phyloP scores from a whole-genome alignment of 2,797 vertebrate species.

The Hyperoplus lanceolatus region DNA sequence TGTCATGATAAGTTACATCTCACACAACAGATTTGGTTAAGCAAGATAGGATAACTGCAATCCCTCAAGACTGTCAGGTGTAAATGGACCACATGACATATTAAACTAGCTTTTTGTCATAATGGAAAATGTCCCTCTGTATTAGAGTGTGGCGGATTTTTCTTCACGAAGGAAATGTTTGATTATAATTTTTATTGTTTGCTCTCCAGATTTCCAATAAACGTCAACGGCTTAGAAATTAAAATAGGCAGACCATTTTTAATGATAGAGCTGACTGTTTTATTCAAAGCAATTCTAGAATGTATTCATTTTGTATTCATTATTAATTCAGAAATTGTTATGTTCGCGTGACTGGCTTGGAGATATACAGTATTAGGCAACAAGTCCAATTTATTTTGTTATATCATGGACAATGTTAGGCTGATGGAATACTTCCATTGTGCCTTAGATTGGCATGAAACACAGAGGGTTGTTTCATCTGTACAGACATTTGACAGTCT shows the following conservation, averaged over 20 bases:
- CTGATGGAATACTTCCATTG: not conserved
- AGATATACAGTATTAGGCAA: slow-evolving; percentile 2
- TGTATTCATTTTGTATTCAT: not conserved
- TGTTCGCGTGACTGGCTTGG: not conserved
- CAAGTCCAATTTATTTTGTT: not conserved
- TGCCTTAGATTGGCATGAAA: not conserved
- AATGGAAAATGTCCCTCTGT: not conserved
- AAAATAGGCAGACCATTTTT: not conserved
- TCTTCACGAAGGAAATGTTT: not conserved
- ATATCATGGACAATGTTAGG: not conserved
- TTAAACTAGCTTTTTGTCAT: not conserved
- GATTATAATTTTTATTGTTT: slow-evolving; percentile 4
- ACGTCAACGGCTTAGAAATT: not conserved
- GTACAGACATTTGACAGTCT: not conserved
- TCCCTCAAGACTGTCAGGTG: not conserved
- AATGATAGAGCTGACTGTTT: not conserved
- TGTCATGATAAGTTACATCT: not conserved
- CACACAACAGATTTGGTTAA: not conserved
- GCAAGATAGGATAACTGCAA: not conserved
- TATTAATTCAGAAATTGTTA: slow-evolving; percentile 9
- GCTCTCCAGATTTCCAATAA: slow-evolving; percentile 5
- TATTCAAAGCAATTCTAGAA: not conserved
- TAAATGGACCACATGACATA: not conserved
- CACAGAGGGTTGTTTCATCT: not conserved
- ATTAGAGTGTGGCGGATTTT: not conserved